Evolutionary conservation across 2,113 vertebrate species (phyloP), one percentile per base, ranked within the genome.

Genomic region (Australoheros scitulus): DNA sequence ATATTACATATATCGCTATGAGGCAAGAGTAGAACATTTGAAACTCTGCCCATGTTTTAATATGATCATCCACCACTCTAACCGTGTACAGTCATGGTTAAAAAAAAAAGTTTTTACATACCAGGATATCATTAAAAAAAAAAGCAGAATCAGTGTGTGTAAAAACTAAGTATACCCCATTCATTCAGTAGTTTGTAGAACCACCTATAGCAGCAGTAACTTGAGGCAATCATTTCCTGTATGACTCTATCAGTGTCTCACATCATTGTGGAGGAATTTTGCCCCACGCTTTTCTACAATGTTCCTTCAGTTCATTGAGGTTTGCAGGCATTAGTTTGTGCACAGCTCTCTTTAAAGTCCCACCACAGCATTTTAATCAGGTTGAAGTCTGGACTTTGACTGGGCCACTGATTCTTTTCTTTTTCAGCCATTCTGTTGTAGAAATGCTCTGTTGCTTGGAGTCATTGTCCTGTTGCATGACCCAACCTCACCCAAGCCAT

Each of bases 71-170:
- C 29, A 29, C 29, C 29, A 29, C 29, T 29, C 29, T 13, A 70
- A 70, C 24, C 50, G 3, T 50, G 26, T 50, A 29, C 41, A 47
- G 64, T 50, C 41, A 47, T 22, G 17, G 38, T 64, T 18, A 8
- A 61, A 18, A 32, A 36, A 6, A 36, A 18, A 70, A 70, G 41
- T 8, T 29, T 29, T 70, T 47, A 68, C 22, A 68, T 47, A 26
- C 1, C 0, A 3, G 63, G 8, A 11, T 3, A 47, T 26, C 0
- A 26, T 26, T 18, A 18, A 24, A 17, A 43, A 22, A 36, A 70
- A 70, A 68, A 18, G 64, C 0, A 26, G 17, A 24, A 11, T 3
- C 8, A 26, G 0, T 68, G 22, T 47, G 14, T 68, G 64, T 36
- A 47, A 68, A 24, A 47, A 26, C 41, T 47, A 68, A 47, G 22